Conservation (phyloP, 2,113 vertebrate genomes). For the Callipepla californica region DNA sequence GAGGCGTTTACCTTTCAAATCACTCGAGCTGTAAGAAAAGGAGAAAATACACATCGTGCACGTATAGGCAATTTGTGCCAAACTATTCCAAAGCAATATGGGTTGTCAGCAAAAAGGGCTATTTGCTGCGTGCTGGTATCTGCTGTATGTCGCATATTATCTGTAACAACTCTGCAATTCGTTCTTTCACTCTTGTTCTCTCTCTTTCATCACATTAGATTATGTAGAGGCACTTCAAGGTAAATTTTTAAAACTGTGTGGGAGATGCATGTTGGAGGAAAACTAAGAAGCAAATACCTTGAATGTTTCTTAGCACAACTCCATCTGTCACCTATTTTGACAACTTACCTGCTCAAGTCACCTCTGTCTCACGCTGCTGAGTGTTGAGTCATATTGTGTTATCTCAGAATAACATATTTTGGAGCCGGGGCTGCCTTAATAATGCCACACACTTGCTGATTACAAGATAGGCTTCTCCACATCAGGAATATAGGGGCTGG, state of each 20-base stretch:
- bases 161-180: constrained; percentile 64
- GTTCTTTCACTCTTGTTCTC: constrained; percentile 50
- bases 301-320: constrained; percentile 59
- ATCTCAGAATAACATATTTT: constrained; percentile 41
- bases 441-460: background rate
- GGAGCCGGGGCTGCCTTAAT: constrained; percentile 44
- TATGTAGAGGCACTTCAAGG: constrained; percentile 72
- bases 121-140: constrained; percentile 61
- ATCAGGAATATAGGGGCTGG: background rate
- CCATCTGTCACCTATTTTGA: constrained; percentile 66
- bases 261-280: constrained; percentile 35
- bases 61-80: constrained; percentile 61
- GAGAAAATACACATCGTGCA: background rate
- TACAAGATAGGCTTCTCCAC: background rate
- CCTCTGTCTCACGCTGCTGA: constrained; percentile 16
- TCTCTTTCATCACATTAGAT: constrained; percentile 73
- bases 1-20: constrained; percentile 34
- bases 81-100: constrained; percentile 63
- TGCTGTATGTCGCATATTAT: constrained; percentile 50
- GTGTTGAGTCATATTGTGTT: constrained; percentile 53
- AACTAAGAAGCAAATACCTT: constrained; percentile 58
- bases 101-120: constrained; percentile 67
- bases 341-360: constrained; percentile 68
- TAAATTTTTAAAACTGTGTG: constrained; percentile 68
- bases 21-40: background rate